A percentile compares a stretch with the other conserved stretches of the same genome.
phyloP scores from a whole-genome alignment of 35 echinoderm and acorn worm species.

The Heliocidaris erythrogramma region DNA sequence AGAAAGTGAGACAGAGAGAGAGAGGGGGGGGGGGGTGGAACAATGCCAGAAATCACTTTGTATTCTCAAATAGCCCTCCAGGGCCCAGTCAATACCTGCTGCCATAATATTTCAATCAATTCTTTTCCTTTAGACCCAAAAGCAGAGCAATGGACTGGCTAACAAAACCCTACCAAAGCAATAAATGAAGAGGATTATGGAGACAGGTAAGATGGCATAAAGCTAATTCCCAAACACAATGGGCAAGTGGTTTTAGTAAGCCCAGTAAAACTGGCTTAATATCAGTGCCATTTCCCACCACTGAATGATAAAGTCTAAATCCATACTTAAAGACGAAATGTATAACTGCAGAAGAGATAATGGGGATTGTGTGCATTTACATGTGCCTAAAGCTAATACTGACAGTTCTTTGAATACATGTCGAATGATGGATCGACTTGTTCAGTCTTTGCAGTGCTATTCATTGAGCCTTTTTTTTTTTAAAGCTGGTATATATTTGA shows the following conservation, averaged over 20 bases:
- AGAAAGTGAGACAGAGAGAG: neutral
- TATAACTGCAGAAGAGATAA: neutral
- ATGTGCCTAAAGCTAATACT: neutral
- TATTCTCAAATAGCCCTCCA: neutral
- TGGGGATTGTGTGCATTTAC: neutral
- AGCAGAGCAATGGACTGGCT: neutral
- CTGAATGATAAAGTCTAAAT: neutral
- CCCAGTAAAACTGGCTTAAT: neutral
- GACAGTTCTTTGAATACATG: neutral
- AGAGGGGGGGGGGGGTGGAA: neutral
- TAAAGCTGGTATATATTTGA: too few relatives aligned
- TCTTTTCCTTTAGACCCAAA: neutral
- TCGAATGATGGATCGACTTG: too few relatives aligned
- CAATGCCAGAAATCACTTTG: conserved; percentile 3
- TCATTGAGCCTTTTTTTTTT: too few relatives aligned
- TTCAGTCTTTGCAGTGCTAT: too few relatives aligned
- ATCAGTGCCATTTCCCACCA: neutral
- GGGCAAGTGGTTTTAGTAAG: neutral
- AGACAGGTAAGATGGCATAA: neutral
- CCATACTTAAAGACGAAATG: neutral
- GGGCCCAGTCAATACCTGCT: neutral
- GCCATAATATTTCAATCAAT: neutral
- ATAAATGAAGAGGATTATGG: neutral
- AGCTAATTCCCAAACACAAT: conserved; percentile 10
- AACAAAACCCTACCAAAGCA: neutral